Conservation (phyloP, 2,113 vertebrate species). For the Conger conger region DNA sequence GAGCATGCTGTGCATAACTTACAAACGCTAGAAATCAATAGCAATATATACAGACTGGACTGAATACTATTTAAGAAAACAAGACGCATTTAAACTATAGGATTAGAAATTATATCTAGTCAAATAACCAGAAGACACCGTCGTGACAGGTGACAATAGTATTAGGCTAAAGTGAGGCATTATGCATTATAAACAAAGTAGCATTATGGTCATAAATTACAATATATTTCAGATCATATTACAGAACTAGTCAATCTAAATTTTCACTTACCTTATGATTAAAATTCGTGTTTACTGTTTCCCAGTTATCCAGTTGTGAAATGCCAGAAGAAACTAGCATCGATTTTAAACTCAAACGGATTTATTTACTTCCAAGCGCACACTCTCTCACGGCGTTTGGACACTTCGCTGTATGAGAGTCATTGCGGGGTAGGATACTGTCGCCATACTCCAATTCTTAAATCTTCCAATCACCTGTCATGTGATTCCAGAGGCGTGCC, state of each 20-base stretch:
- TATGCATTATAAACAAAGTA: too few species aligned
- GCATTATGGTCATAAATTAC: too few species aligned
- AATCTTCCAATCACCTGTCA: constrained; percentile 39
- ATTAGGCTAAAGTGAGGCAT: too few species aligned
- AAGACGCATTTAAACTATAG: neutral
- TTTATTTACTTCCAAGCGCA: neutral
- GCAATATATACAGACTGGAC: neutral
- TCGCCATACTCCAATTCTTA: constrained; percentile 18
- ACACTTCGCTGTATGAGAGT: neutral
- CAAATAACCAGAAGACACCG: too few species aligned
- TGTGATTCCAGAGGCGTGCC: constrained; percentile 35
- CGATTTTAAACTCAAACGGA: neutral
- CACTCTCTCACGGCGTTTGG: neutral
- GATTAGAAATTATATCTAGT: too few species aligned
- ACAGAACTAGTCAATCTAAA: neutral
- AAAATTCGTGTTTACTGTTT: neutral
- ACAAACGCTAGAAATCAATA: neutral
- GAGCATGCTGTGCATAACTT: neutral
- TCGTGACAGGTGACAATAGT: too few species aligned
- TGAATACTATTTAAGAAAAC: neutral
- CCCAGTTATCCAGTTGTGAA: neutral
- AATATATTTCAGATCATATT: too few species aligned
- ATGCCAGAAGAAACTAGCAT: neutral
- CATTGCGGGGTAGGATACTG: constrained; percentile 1
- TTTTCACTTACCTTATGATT: neutral